Conservation (phyloP, 1,140 invertebrate genomes). For the Ridgeia piscesae region DNA sequence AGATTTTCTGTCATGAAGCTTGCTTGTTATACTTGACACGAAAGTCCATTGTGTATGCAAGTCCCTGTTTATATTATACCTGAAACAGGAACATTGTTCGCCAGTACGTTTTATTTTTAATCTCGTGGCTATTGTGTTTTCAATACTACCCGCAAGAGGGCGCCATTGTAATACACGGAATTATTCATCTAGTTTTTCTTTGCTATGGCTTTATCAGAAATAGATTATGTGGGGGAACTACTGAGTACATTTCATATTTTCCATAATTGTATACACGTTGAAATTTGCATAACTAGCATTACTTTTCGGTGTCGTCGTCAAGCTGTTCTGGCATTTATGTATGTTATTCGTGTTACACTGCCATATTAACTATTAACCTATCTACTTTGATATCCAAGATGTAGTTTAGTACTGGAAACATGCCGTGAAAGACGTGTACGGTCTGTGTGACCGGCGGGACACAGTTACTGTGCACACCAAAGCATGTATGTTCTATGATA, state of each 20-base stretch:
- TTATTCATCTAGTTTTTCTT: no score
- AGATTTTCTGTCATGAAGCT: background rate
- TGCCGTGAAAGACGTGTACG: background rate
- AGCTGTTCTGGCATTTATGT: background rate
- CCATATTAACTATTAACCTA: background rate
- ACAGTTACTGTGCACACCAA: background rate
- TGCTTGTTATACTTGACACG: background rate
- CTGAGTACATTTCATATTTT: background rate
- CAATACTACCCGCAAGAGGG: no score
- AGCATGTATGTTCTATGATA: background rate
- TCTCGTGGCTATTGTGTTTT: no score
- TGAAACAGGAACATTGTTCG: no score
- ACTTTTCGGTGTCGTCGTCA: background rate
- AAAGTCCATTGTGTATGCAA: background rate
- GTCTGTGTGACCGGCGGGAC: background rate
- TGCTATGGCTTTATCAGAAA: background rate
- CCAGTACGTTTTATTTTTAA: no score
- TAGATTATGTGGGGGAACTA: background rate
- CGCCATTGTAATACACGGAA: no score
- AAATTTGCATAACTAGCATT: background rate
- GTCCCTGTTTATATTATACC: no score
- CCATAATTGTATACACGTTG: background rate
- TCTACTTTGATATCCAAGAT: background rate
- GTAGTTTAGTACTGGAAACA: background rate
- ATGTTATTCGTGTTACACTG: background rate